These are phyloP conservation scores for Glossosoma conforme DNA, from an alignment of 1,140 invertebrate species.

Conservation along the genomic window DNA sequence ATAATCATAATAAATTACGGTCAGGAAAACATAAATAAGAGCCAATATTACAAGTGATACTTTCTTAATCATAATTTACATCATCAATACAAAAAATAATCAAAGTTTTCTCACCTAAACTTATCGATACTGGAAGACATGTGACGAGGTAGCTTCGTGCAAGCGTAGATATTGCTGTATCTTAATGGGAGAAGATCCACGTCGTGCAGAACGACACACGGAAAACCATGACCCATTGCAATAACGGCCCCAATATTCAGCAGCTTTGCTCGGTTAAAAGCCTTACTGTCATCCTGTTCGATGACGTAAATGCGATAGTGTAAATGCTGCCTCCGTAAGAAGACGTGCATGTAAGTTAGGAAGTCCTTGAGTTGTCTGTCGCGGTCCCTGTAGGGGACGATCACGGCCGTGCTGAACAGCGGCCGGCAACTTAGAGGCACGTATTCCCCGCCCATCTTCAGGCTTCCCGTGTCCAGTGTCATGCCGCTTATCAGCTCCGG, in stretches of 20 bases:
- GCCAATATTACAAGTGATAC: too few relatives aligned
- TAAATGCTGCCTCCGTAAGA: slow-evolving; percentile 38
- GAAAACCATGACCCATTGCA: slow-evolving; percentile 65
- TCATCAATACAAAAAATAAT: too few relatives aligned
- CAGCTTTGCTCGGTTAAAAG: slow-evolving; percentile 91
- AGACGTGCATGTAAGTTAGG: slow-evolving; percentile 46
- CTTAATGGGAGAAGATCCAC: slow-evolving; percentile 91
- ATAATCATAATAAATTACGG: too few relatives aligned
- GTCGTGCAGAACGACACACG: slow-evolving; percentile 93
- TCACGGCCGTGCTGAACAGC: slow-evolving; percentile 44
- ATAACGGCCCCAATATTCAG: slow-evolving; percentile 88
- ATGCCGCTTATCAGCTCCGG: neutral
- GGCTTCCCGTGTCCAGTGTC: slow-evolving; percentile 8
- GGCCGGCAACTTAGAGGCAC: slow-evolving; percentile 32
- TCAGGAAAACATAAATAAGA: too few relatives aligned
- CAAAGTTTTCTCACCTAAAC: slow-evolving; percentile 54
- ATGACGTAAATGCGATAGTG: slow-evolving; percentile 80
- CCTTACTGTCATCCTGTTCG: slow-evolving; percentile 72
- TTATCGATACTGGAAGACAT: slow-evolving; percentile 90
- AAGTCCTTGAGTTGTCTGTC: slow-evolving; percentile 44
- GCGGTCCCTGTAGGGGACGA: slow-evolving; percentile 46
- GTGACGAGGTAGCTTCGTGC: slow-evolving; percentile 79
- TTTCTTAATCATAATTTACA: too few relatives aligned
- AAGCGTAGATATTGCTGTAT: slow-evolving; percentile 86
- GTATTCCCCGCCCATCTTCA: slow-evolving; percentile 22